Conservation (phyloP, 2,888 invertebrate genomes). For the Ecdyonurus torrentis region DNA sequence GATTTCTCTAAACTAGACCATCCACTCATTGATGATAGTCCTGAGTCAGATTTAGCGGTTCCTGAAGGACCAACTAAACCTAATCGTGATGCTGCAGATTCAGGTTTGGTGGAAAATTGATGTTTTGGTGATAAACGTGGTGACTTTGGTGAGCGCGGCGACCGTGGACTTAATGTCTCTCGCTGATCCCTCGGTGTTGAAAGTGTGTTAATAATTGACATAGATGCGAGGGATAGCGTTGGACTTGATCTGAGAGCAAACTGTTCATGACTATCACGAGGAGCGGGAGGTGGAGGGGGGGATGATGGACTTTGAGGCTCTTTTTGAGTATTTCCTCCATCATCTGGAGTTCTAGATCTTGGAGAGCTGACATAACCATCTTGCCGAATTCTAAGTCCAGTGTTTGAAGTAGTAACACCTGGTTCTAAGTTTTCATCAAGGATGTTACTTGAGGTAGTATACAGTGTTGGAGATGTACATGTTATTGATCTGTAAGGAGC, state of each 20-base stretch:
- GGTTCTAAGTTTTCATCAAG: constrained; percentile 14
- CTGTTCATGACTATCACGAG: constrained; percentile 10
- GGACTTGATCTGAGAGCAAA: constrained; percentile 9
- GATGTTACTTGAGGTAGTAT: constrained; percentile 13
- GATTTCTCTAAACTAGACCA: constrained; percentile 76
- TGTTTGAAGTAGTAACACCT: constrained; percentile 25
- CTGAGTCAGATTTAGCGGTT: constrained; percentile 69
- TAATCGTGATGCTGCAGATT: background rate
- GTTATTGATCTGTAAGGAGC: constrained; percentile 32
- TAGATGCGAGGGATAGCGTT: constrained; percentile 6
- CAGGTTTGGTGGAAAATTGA: constrained; percentile 10
- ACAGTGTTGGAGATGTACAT: constrained; percentile 34
- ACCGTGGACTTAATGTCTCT: constrained; percentile 43
- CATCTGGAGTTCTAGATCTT: constrained; percentile 14
- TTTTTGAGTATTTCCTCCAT: background rate
- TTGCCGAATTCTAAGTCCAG: constrained; percentile 18
- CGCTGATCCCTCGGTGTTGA: constrained; percentile 19
- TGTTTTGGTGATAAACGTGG: constrained; percentile 55
- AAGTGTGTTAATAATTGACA: constrained; percentile 16
- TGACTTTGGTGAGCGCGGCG: constrained; percentile 48
- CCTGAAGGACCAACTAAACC: constrained; percentile 17
- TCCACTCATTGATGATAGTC: constrained; percentile 72
- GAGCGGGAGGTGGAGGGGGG: constrained; percentile 9
- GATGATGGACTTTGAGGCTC: constrained; percentile 3
- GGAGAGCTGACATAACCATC: constrained; percentile 17